Percentiles rank a stretch among this genome's conserved stretches.
These are phyloP conservation scores for Acanthosepion lycidas DNA, from an alignment of 2,888 invertebrate species.

Conservation along the genomic window DNA sequence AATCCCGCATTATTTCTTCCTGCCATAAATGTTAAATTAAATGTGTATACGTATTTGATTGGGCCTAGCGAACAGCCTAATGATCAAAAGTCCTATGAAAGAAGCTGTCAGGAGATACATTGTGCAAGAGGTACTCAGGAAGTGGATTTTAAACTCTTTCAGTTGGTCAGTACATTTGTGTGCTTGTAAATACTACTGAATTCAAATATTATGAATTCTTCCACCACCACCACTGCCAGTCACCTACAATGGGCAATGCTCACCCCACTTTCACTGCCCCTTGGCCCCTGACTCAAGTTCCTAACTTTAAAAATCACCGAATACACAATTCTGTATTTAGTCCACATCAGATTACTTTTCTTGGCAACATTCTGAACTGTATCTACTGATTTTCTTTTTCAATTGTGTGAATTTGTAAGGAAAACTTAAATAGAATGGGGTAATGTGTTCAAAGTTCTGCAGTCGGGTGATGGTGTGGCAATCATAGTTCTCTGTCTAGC, in stretches of 20 bases:
- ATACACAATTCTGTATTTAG: slow-evolving; percentile 9
- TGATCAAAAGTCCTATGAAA: too few relatives aligned
- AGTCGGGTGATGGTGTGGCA: background rate
- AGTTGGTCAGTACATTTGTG: too few relatives aligned
- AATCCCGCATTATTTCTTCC: too few relatives aligned
- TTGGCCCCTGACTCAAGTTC: background rate
- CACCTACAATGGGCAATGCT: too few relatives aligned
- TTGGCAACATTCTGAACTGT: background rate
- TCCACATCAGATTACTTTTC: background rate
- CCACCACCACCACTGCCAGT: background rate
- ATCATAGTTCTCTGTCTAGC: background rate
- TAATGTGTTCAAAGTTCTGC: background rate
- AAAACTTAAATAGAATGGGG: slow-evolving; percentile 4
- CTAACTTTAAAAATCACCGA: background rate
- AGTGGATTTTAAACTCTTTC: too few relatives aligned
- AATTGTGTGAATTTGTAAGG: slow-evolving; percentile 33
- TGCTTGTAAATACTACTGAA: too few relatives aligned
- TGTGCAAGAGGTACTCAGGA: too few relatives aligned
- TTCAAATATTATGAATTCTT: background rate
- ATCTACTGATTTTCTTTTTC: background rate
- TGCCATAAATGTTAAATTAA: too few relatives aligned
- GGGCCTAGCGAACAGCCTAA: too few relatives aligned
- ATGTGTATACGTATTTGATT: too few relatives aligned
- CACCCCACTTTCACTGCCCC: background rate
- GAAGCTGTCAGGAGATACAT: too few relatives aligned